phyloP scores from a whole-genome alignment of 1,140 invertebrate species.

The Cherax destructor region DNA sequence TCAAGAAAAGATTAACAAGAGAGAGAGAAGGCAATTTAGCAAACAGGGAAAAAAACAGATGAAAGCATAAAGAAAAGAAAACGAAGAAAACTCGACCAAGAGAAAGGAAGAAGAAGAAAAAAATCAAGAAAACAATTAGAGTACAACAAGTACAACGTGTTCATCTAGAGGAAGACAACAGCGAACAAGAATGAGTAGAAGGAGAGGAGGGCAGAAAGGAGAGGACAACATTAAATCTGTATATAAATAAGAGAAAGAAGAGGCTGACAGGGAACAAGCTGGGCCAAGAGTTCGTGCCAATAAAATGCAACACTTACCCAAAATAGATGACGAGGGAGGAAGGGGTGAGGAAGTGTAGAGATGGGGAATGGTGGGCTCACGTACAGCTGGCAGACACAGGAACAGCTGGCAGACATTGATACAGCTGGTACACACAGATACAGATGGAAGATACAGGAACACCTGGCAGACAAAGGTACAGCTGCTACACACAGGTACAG shows the following conservation, averaged over 20 bases:
- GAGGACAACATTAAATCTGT: not conserved
- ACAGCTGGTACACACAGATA: not conserved
- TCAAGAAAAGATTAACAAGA: not conserved
- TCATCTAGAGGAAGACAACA: too few species aligned
- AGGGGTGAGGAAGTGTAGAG: not conserved
- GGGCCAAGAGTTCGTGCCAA: not conserved
- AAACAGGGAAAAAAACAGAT: too few species aligned
- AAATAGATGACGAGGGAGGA: not conserved
- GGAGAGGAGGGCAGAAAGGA: not conserved
- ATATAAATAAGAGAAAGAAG: not conserved
- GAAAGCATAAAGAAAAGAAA: not conserved
- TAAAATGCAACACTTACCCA: not conserved
- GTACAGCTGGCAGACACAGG: not conserved
- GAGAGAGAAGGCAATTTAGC: not conserved
- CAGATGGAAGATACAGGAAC: too few species aligned
- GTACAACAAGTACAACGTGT: not conserved
- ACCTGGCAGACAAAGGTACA: too few species aligned
- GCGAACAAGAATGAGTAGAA: not conserved
- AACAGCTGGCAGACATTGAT: not conserved
- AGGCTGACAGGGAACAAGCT: not conserved
- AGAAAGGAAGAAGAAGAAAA: not conserved
- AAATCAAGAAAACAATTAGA: not conserved
- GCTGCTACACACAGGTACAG: not conserved
- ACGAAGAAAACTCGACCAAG: not conserved
- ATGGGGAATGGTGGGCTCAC: not conserved